Evolutionary conservation across 2,113 vertebrate species (phyloP), one percentile per base, ranked within the genome.

Genomic region (Ellobius talpinus): DNA sequence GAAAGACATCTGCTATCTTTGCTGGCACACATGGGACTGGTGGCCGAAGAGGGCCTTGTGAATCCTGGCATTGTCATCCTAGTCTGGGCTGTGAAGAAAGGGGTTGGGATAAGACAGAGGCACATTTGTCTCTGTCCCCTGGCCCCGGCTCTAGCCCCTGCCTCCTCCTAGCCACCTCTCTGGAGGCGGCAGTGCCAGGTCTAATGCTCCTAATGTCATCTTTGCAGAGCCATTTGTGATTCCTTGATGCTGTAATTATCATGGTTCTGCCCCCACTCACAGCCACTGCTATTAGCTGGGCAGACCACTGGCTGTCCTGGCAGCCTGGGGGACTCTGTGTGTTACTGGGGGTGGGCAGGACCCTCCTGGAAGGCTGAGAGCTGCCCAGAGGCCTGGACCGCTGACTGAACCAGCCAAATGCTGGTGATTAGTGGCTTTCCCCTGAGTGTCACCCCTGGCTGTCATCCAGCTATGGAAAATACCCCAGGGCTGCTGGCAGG

Each of bases 201-300:
- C 96, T 94, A 95, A 93, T 94, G 96, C 96, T 97, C 96, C 97
- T 96, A 98, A 96, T 97, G 97, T 95, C 97, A 97, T 98, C 95
- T 96, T 97, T 93, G 95, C 96, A 89, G 81, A 97, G 94, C 89
- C 97, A 97, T 98, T 98, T 98, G 95, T 7, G 87, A 97, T 97
- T 98, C 91, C 96, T 96, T 96, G 97, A 97, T 96, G 97, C 97
- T 0, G 89, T 97, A 97, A 96, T 97, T 95, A 97, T 96, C 31
- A 13, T 13, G 50, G 97, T n/a, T 97, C 82, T 7, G 23, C 94
- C 97, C 92, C 1, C 17, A 4, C 45, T 45, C 2, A 0, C 78
- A 93, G 91, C 68, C 4, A 0, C 94, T 0, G 55, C 97, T 94
- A 84, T 96, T 96, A 98, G 98, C 97, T 2, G 3, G 97, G 8